Evolutionary conservation across 2,888 invertebrate genomes (phyloP).

Genomic region (Cephus spinipes): DNA sequence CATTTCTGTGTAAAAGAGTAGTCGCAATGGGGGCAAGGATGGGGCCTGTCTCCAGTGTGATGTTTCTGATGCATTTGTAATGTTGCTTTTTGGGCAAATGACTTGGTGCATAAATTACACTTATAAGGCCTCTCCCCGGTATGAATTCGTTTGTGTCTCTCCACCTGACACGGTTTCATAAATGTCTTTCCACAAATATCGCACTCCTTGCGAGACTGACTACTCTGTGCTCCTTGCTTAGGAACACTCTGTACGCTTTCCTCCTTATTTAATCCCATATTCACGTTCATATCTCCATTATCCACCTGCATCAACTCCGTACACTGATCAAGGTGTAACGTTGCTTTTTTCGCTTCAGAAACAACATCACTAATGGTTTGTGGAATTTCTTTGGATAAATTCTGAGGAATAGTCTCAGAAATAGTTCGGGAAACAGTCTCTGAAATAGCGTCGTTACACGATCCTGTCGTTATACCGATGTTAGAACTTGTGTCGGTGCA

Average conservation of each 20-base stretch:
- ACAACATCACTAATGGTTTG: neutral
- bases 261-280: neutral
- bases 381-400: neutral
- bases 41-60: slow-evolving; percentile 71
- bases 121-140: slow-evolving; percentile 72
- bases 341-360: slow-evolving; percentile 6
- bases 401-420: neutral
- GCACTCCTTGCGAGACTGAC: slow-evolving; percentile 49
- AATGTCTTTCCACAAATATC: slow-evolving; percentile 69
- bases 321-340: slow-evolving; percentile 29
- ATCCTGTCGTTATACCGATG: slow-evolving; percentile 29
- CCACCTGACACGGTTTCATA: slow-evolving; percentile 69
- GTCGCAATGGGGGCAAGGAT: slow-evolving; percentile 72
- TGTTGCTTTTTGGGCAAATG: slow-evolving; percentile 73
- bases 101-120: slow-evolving; percentile 71
- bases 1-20: slow-evolving; percentile 72
- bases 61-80: slow-evolving; percentile 72
- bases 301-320: slow-evolving; percentile 30
- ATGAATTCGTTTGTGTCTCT: slow-evolving; percentile 70
- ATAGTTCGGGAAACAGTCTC: neutral
- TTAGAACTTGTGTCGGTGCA: slow-evolving; percentile 15
- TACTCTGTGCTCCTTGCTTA: slow-evolving; percentile 1
- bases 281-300: neutral
- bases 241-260: neutral
- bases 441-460: neutral